A percentile compares a stretch with the other conserved stretches of the same genome.
Evolutionary conservation across 2,113 vertebrate genomes (phyloP).

Genomic region (Chaetops frenatus): DNA sequence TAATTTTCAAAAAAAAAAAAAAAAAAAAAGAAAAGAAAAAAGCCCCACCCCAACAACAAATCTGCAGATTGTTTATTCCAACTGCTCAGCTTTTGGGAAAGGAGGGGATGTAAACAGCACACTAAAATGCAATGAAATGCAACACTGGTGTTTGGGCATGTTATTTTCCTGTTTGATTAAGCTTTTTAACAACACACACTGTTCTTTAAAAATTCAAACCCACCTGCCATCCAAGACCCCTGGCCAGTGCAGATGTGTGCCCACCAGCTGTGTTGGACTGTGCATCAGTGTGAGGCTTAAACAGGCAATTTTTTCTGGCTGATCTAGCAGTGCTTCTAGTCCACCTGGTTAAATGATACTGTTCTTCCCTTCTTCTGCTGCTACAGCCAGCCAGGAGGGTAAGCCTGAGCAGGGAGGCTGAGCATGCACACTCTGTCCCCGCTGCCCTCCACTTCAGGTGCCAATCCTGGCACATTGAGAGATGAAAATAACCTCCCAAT

Average conservation of each 20-base stretch:
- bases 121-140: background rate
- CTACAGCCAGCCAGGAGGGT: background rate
- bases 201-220: background rate
- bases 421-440: accelerated
- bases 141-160: background rate
- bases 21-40: too few species aligned
- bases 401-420: background rate
- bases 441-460: accelerated
- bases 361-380: background rate
- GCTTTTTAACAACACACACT: background rate
- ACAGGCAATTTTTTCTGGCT: background rate
- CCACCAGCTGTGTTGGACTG: background rate
- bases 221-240: background rate
- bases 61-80: background rate
- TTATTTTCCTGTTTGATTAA: background rate
- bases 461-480: background rate
- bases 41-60: background rate
- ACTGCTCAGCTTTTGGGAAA: background rate
- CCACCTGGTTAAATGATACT: background rate
- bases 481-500: background rate
- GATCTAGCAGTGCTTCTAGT: background rate
- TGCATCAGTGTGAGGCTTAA: background rate
- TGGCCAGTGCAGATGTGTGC: background rate
- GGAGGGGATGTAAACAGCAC: background rate
- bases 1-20: background rate